phyloP scores from a whole-genome alignment of 2,113 vertebrate species.

The Lycaon pictus region DNA sequence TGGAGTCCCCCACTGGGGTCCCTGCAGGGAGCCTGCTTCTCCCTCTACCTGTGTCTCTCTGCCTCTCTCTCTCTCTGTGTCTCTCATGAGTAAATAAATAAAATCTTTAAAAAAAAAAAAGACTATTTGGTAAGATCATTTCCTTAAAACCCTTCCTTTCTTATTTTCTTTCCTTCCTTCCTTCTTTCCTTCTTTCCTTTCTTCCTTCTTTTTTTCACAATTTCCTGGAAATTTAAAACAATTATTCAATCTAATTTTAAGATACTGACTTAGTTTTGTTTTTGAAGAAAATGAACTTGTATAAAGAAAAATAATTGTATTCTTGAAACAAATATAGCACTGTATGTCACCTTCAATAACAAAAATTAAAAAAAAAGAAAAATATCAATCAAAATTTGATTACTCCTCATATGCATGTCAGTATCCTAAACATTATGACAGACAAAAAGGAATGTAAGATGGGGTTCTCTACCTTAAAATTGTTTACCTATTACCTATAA shows the following conservation, averaged over 20 bases:
- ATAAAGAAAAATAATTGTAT: conserved; percentile 32
- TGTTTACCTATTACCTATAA: conserved; percentile 51
- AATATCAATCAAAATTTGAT: background rate
- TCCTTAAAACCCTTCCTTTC: conserved; percentile 14
- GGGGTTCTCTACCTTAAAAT: conserved; percentile 65
- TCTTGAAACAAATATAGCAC: background rate
- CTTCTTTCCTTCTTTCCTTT: background rate
- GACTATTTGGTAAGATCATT: conserved; percentile 61
- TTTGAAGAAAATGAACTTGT: conserved; percentile 61
- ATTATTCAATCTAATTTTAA: conserved; percentile 74
- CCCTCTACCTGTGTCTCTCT: too few relatives aligned
- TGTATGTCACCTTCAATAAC: background rate
- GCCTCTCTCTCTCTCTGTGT: too few relatives aligned
- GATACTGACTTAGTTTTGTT: conserved; percentile 47
- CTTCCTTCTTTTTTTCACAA: background rate
- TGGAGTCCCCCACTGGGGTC: too few relatives aligned
- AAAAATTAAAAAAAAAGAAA: conserved; percentile 35
- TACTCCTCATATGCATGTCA: background rate
- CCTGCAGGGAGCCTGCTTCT: too few relatives aligned
- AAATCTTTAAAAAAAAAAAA: background rate
- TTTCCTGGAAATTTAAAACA: conserved; percentile 64
- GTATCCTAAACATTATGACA: background rate
- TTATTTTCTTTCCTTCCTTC: background rate
- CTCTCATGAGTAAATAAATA: too few relatives aligned
- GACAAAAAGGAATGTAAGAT: background rate